phyloP scores from a whole-genome alignment of 2,888 invertebrate species.

The Tyria jacobaeae region DNA sequence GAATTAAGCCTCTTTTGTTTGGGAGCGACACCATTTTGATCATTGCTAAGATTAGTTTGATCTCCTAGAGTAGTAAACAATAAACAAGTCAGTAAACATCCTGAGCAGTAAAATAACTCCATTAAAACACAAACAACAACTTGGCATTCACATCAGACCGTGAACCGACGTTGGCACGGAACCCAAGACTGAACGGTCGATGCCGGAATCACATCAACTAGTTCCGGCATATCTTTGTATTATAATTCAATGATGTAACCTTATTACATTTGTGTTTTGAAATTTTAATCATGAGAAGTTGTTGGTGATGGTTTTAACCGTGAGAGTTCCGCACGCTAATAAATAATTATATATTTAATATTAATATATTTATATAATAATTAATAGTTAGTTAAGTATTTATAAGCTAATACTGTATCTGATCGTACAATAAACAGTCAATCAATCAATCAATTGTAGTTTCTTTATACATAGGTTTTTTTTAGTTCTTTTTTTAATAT shows the following conservation, averaged over 20 bases:
- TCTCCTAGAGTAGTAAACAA: neutral
- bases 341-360: neutral
- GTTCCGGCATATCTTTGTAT: slow-evolving; percentile 9
- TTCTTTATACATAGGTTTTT: no score
- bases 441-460: no score
- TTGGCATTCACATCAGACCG: slow-evolving; percentile 23
- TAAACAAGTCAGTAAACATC: neutral
- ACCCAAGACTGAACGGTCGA: slow-evolving; percentile 25
- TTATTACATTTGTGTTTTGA: neutral
- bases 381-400: no score
- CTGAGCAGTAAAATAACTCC: neutral
- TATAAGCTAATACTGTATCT: no score
- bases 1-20: no score
- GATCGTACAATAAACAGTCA: no score
- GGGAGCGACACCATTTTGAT: no score
- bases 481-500: no score
- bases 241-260: slow-evolving; percentile 3
- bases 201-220: slow-evolving; percentile 7
- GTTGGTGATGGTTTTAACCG: neutral
- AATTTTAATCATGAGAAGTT: neutral
- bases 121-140: slow-evolving; percentile 4
- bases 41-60: no score
- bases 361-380: no score
- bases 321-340: neutral
- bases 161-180: slow-evolving; percentile 29